Conservation (phyloP, 2,888 invertebrate genomes). For the Ctena decussata region DNA sequence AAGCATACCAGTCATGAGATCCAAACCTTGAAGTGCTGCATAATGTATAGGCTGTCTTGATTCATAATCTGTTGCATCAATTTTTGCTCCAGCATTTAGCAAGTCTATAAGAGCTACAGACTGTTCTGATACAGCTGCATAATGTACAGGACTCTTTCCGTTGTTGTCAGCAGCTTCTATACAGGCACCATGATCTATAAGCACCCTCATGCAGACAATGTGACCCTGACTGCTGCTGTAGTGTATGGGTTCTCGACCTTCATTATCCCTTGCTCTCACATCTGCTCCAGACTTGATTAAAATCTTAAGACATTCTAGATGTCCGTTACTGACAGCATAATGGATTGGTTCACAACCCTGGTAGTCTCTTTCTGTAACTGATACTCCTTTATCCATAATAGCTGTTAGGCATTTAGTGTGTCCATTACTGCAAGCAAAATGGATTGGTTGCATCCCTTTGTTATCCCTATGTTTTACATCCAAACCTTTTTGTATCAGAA, state of each 20-base stretch:
- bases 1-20: neutral
- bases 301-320: neutral
- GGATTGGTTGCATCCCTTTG: neutral
- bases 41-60: neutral
- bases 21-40: neutral
- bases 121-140: neutral
- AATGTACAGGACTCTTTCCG: neutral
- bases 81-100: neutral
- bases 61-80: neutral
- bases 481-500: neutral
- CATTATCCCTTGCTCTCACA: neutral
- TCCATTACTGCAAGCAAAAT: neutral
- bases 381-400: neutral
- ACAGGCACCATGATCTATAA: neutral
- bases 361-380: neutral
- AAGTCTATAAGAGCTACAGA: neutral
- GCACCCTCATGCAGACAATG: neutral
- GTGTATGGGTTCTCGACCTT: neutral
- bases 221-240: neutral
- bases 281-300: neutral
- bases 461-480: neutral
- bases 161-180: neutral
- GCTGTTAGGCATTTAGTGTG: neutral
- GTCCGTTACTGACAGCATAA: constrained; percentile 2
- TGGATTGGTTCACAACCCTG: neutral